Evolutionary conservation across 2,797 vertebrate genomes (phyloP), one percentile per base, ranked within the genome.

Genomic region (Helicolenus hilgendorfi): DNA sequence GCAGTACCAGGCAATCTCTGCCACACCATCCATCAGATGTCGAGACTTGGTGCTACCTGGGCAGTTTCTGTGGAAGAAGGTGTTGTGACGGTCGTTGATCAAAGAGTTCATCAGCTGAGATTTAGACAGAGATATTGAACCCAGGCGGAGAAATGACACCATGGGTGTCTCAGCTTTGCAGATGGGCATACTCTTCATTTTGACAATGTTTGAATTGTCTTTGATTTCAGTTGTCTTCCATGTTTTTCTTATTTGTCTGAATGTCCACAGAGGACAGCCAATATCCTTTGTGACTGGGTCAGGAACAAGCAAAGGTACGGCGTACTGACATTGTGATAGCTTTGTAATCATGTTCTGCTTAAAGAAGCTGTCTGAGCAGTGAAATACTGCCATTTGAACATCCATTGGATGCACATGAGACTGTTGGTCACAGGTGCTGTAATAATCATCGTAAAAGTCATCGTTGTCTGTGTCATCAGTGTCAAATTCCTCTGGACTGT

Each of bases 1-100:
- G 58, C 80, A 94, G 84, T 96, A 98, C 97, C 97, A 98, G 77
- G 95, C 93, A 20, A 98, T 96, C 94, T 98, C 97, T 81, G 96
- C 97, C 7, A 97, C 82, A 2, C 97, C 97, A 11, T 94, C 95
- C 95, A 97, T 94, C 87, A 98, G 70, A 65, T 97, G 41, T 7
- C 90, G 41, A 60, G 90, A 87, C 56, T 84, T 94, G 80, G 84
- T 97, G 93, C 86, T 96, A 20, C 91, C 92, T 71, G 68, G 22
- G n/a, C 91, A 94, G 83, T 96, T 65, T 82, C 92, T 92, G 72
- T 97, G 94, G 77, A 93, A 96, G 84, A 97, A 97, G 3, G 94
- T 96, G 49, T 27, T 59, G 84, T 97, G 95, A 18, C 80, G 88
- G 7, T 92, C 77, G 33, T 94, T 94, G 81, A 97, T 91, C 80